Percentiles rank a stretch among this genome's conserved stretches.
phyloP scores from a whole-genome alignment of 2,888 invertebrate genomes.

The Panzeria rudis region DNA sequence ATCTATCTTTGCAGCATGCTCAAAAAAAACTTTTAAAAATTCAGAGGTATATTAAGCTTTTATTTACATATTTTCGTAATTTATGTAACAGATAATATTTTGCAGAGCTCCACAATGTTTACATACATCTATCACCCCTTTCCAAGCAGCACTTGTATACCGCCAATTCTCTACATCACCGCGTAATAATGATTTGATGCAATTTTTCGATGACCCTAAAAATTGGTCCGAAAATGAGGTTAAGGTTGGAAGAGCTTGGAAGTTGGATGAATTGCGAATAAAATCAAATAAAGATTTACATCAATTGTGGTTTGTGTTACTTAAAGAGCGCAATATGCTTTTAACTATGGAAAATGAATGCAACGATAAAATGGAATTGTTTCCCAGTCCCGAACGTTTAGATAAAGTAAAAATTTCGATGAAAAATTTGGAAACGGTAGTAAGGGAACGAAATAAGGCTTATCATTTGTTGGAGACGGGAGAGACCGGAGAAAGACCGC shows the following conservation, averaged over 20 bases:
- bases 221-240: constrained; percentile 92
- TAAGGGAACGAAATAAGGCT: constrained; percentile 96
- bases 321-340: constrained; percentile 99
- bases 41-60: constrained; percentile 42
- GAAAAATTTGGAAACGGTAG: constrained; percentile 95
- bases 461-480: constrained; percentile 95
- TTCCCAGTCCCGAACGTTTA: constrained; percentile 96
- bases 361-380: constrained; percentile 87
- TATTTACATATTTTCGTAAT: neutral
- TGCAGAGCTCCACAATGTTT: constrained; percentile 34
- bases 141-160: neutral
- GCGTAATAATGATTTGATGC: constrained; percentile 86
- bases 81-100: constrained; percentile 70
- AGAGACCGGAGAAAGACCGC: constrained; percentile 90
- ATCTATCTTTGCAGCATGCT: constrained; percentile 53
- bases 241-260: constrained; percentile 94
- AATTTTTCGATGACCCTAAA: constrained; percentile 94
- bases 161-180: constrained; percentile 62
- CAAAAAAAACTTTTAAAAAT: constrained; percentile 28
- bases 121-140: neutral
- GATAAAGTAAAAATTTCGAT: constrained; percentile 98
- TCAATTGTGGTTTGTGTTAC: constrained; percentile 95
- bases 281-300: constrained; percentile 98
- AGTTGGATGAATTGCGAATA: constrained; percentile 93
- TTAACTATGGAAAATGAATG: constrained; percentile 96